A percentile compares a stretch with the other conserved stretches of the same genome.
Conservation (phyloP, 2,113 vertebrate species). For the Ifrita kowaldi region DNA sequence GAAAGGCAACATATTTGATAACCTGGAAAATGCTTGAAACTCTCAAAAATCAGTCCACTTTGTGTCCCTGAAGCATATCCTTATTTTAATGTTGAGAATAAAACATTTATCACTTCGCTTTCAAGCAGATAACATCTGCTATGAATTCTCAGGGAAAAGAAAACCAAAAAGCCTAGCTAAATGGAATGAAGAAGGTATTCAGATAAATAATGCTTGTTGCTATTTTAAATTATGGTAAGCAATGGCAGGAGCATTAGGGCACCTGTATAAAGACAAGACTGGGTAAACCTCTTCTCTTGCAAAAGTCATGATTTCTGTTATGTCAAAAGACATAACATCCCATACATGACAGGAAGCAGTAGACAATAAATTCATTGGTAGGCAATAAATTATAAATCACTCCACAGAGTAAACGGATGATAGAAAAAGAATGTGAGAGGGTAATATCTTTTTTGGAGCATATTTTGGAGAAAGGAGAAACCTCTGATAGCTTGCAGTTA, state of each 20-base stretch:
- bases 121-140: neutral
- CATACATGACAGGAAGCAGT: neutral
- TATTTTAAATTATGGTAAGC: neutral
- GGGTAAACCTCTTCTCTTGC: neutral
- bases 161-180: neutral
- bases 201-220: neutral
- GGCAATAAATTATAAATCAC: neutral
- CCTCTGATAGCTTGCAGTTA: neutral
- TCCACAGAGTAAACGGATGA: neutral
- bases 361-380: neutral
- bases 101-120: neutral
- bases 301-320: neutral
- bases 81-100: neutral
- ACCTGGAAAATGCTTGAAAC: neutral
- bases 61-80: neutral
- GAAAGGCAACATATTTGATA: neutral
- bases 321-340: neutral
- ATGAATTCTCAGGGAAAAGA: neutral
- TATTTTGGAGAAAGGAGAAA: neutral
- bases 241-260: neutral
- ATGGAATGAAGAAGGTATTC: rapidly evolving
- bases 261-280: neutral
- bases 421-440: neutral
- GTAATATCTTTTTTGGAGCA: neutral
- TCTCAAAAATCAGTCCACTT: neutral